These are phyloP conservation scores for Lapara coniferarum DNA, from an alignment of 2,888 invertebrate genomes.

Conservation along the genomic window DNA sequence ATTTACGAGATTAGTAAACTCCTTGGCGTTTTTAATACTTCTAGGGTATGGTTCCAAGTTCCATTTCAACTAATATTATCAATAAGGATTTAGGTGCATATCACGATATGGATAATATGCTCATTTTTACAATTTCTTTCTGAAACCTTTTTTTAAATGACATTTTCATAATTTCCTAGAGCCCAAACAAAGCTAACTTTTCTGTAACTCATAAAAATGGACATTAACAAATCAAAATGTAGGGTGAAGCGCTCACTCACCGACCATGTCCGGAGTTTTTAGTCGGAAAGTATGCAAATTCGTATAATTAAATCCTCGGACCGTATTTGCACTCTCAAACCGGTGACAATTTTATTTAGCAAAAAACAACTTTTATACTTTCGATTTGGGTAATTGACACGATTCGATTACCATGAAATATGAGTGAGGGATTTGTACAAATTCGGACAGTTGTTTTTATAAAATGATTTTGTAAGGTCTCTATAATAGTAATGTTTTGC, in stretches of 20 bases:
- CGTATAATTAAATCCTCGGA: constrained; percentile 66
- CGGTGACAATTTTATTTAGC: constrained; percentile 58
- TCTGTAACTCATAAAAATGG: constrained; percentile 48
- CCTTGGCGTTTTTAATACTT: too few species aligned
- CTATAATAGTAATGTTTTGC: neutral
- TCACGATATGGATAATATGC: too few species aligned
- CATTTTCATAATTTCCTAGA: neutral
- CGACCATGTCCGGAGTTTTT: constrained; percentile 48
- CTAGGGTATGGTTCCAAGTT: too few species aligned
- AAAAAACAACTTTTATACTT: constrained; percentile 29
- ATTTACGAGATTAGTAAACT: too few species aligned
- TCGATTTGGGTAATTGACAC: constrained; percentile 29
- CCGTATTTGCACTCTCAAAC: constrained; percentile 57
- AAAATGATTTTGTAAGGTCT: neutral
- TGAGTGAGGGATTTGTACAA: too few species aligned
- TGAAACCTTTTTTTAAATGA: constrained; percentile 2
- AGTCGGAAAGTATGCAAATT: constrained; percentile 69
- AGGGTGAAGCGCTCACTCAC: constrained; percentile 53
- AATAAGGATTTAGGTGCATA: too few species aligned
- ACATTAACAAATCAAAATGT: constrained; percentile 61
- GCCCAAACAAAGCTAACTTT: constrained; percentile 34
- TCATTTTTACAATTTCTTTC: too few species aligned
- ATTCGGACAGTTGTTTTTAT: too few species aligned
- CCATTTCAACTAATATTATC: too few species aligned
- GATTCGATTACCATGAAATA: neutral